Conservation (phyloP, 2,797 vertebrate genomes). For the Propithecus deckenii region DNA sequence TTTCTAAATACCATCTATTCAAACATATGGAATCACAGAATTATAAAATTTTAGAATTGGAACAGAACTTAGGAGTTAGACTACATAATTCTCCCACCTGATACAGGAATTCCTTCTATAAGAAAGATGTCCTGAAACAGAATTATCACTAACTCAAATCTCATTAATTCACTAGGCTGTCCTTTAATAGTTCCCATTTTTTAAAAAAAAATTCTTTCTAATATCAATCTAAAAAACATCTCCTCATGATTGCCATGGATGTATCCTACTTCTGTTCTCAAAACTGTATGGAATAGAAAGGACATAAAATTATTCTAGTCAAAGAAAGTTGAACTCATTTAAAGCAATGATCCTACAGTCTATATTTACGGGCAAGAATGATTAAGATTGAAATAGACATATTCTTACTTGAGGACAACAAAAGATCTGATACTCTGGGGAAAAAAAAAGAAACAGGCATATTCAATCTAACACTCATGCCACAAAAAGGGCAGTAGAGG, state of each 20-base stretch:
- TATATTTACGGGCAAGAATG: not conserved
- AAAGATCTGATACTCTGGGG: not conserved
- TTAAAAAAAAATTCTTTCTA: not conserved
- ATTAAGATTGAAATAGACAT: not conserved
- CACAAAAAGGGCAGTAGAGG: not conserved
- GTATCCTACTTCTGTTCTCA: not conserved
- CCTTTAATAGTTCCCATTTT: conserved; percentile 8
- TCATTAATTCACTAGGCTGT: not conserved
- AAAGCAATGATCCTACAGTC: not conserved
- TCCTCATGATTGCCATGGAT: not conserved
- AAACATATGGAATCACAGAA: conserved; percentile 24
- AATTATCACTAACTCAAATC: conserved; percentile 13
- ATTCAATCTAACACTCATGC: not conserved
- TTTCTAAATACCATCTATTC: conserved; percentile 8
- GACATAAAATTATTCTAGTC: not conserved
- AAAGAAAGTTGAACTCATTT: conserved; percentile 6
- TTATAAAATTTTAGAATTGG: conserved; percentile 24
- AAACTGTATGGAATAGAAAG: conserved; percentile 28
- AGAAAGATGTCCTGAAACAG: conserved; percentile 15
- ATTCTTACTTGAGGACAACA: not conserved
- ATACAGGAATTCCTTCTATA: not conserved
- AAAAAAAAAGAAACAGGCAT: not conserved
- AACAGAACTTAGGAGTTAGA: not conserved
- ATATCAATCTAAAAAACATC: not conserved
- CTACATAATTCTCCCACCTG: not conserved